phyloP scores from a whole-genome alignment of 1,140 invertebrate species.

The Trachymyrmex septentrionalis region DNA sequence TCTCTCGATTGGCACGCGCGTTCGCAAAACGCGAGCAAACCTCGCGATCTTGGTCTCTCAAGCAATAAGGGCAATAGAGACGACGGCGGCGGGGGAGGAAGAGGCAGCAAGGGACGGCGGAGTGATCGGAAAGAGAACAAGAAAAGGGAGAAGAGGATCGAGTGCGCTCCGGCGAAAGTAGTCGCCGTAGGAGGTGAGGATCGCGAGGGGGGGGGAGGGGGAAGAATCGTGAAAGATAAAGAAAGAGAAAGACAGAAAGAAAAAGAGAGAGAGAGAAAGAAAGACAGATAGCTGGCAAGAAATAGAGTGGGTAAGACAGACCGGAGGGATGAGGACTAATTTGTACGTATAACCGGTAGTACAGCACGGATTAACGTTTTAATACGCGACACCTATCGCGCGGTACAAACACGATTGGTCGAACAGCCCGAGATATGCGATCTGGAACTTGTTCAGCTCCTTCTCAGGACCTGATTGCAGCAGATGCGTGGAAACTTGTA shows the following conservation, averaged over 20 bases:
- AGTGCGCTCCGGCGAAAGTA: constrained; percentile 26
- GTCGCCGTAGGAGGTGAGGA: constrained; percentile 25
- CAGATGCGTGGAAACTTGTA: background rate
- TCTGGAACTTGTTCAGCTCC: background rate
- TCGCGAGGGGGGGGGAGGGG: constrained; percentile 2
- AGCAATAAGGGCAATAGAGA: constrained; percentile 26
- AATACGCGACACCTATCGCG: constrained; percentile 77
- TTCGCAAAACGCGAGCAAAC: constrained; percentile 50
- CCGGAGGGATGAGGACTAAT: constrained; percentile 63
- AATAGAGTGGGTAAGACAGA: constrained; percentile 41
- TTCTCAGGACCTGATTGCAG: background rate
- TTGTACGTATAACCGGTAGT: constrained; percentile 82
- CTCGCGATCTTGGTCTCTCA: constrained; percentile 23
- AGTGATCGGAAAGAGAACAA: constrained; percentile 49
- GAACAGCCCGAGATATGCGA: background rate
- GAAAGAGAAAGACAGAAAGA: constrained; percentile 12
- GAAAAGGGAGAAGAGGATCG: constrained; percentile 43
- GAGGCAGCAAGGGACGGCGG: constrained; percentile 9
- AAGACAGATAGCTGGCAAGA: background rate
- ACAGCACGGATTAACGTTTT: constrained; percentile 82
- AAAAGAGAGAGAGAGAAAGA: background rate
- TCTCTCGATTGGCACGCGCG: constrained; percentile 68
- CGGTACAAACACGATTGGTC: constrained; percentile 69
- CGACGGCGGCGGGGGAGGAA: background rate
- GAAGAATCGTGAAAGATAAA: constrained; percentile 23